phyloP scores from a whole-genome alignment of 1,140 invertebrate genomes.

The Zaprionus kolodkinae region DNA sequence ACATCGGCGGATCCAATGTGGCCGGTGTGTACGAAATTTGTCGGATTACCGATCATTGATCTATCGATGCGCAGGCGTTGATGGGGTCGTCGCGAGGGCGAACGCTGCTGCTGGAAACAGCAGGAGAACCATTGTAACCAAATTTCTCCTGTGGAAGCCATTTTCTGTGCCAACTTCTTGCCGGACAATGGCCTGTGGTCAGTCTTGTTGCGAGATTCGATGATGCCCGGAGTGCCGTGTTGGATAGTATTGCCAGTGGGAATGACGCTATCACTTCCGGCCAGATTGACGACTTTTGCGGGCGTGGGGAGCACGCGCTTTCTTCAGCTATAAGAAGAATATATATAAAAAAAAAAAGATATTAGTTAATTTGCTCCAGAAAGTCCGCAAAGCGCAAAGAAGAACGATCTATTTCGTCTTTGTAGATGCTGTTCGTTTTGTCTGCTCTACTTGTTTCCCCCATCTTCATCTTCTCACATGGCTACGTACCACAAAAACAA shows the following conservation, averaged over 20 bases:
- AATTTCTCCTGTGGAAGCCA: slow-evolving; percentile 90
- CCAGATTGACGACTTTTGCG: slow-evolving; percentile 54
- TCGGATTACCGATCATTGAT: slow-evolving; percentile 96
- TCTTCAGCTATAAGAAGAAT: slow-evolving; percentile 25
- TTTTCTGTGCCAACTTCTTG: slow-evolving; percentile 79
- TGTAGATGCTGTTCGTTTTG: slow-evolving; percentile 27
- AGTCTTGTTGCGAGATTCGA: slow-evolving; percentile 50
- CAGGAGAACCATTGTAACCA: slow-evolving; percentile 94
- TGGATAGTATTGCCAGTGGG: slow-evolving; percentile 19
- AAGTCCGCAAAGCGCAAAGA: slow-evolving; percentile 17
- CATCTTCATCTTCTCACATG: slow-evolving; percentile 56
- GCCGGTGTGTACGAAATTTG: slow-evolving; percentile 95
- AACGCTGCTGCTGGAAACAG: slow-evolving; percentile 90
- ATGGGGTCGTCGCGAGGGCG: slow-evolving; percentile 87
- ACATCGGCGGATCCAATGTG: slow-evolving; percentile 93
- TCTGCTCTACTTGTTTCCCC: slow-evolving; percentile 66
- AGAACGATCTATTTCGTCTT: slow-evolving; percentile 6
- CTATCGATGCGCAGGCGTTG: slow-evolving; percentile 92
- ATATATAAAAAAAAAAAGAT: slow-evolving; percentile 18
- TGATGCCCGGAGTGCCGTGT: slow-evolving; percentile 39
- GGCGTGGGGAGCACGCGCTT: slow-evolving; percentile 45
- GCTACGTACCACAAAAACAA: slow-evolving; percentile 28
- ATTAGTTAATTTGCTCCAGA: slow-evolving; percentile 35
- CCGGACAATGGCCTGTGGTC: slow-evolving; percentile 37
- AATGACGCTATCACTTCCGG: slow-evolving; percentile 43